These are phyloP conservation scores for Ellobius talpinus DNA, from an alignment of 2,113 vertebrate species.

Conservation along the genomic window DNA sequence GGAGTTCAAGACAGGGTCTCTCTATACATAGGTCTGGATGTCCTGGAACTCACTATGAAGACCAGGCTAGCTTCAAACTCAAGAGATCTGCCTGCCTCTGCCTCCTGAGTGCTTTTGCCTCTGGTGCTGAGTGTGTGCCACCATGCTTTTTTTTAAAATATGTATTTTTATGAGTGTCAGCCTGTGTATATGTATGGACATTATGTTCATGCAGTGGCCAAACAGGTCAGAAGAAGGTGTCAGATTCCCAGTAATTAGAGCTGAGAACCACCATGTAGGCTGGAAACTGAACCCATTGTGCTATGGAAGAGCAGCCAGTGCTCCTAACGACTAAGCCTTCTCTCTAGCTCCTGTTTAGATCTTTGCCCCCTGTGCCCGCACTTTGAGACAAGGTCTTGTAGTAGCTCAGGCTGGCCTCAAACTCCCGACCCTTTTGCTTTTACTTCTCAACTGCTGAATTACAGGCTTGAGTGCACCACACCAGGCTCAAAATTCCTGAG, in stretches of 20 bases:
- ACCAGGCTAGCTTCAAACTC: background rate
- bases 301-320: background rate
- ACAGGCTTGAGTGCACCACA: background rate
- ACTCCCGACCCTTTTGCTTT: background rate
- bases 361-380: accelerated
- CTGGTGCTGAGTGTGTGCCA: background rate
- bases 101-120: no score
- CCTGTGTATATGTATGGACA: background rate
- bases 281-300: background rate
- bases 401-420: background rate
- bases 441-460: background rate
- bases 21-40: background rate
- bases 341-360: background rate
- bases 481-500: background rate
- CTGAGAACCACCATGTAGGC: background rate
- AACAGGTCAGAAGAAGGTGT: background rate
- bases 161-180: background rate
- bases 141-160: background rate
- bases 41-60: background rate
- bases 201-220: background rate
- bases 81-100: background rate
- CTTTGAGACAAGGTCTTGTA: background rate
- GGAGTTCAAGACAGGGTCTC: background rate
- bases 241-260: background rate
- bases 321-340: background rate